phyloP scores from a whole-genome alignment of 2,888 invertebrate species.

The Diarsia dahlii region DNA sequence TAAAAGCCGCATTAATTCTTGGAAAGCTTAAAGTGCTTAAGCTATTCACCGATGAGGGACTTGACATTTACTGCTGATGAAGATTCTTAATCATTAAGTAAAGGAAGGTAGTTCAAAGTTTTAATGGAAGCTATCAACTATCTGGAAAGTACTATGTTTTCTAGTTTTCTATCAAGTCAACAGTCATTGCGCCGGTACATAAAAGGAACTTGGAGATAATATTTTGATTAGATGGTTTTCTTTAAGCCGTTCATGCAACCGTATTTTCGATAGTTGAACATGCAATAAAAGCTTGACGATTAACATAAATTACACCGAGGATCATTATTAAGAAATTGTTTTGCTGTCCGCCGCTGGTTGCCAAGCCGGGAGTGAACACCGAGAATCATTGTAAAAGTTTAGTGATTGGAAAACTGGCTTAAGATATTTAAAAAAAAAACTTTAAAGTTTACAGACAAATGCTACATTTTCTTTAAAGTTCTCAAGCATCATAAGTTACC shows the following conservation, averaged over 20 bases:
- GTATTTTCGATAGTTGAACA: background rate
- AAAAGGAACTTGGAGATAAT: background rate
- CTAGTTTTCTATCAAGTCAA: background rate
- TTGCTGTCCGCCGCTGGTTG: too few relatives aligned
- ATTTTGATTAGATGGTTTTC: background rate
- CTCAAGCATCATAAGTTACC: background rate
- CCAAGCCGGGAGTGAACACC: too few relatives aligned
- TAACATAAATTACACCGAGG: too few relatives aligned
- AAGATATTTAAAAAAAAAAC: too few relatives aligned
- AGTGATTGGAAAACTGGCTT: too few relatives aligned
- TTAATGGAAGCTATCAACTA: conserved; percentile 31
- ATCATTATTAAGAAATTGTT: too few relatives aligned
- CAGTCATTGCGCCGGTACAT: background rate
- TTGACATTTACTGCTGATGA: conserved; percentile 54
- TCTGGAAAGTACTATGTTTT: background rate
- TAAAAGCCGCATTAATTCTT: conserved; percentile 1
- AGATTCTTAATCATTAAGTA: conserved; percentile 32
- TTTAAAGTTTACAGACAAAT: too few relatives aligned
- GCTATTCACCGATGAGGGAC: background rate
- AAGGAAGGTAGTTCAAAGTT: background rate
- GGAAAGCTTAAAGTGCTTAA: conserved; percentile 5
- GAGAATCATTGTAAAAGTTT: too few relatives aligned
- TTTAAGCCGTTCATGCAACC: background rate
- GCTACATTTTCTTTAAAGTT: background rate
- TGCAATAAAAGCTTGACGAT: background rate